Evolutionary conservation across 2,888 invertebrate genomes (phyloP).

Genomic region (Elaeidobius kamerunicus): DNA sequence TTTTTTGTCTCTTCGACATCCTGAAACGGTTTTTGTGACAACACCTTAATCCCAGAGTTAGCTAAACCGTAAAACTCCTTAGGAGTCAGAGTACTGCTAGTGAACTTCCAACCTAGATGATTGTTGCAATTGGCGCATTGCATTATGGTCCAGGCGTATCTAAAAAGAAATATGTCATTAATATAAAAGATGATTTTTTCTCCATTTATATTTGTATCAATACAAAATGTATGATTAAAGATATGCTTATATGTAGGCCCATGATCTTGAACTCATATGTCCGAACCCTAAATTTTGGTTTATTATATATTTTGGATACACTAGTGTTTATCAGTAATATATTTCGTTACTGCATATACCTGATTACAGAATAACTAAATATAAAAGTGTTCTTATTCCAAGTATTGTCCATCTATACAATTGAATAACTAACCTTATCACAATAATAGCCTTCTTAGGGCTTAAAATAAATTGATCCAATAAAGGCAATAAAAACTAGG

Average conservation of each 20-base stretch:
- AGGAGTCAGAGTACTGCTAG: conserved; percentile 64
- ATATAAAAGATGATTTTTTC: no score
- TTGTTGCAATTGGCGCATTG: conserved; percentile 63
- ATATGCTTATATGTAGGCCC: no score
- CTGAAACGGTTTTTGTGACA: conserved; percentile 25
- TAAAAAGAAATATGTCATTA: no score
- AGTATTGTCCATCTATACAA: not conserved
- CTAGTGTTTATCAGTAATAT: no score
- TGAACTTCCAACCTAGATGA: conserved; percentile 82
- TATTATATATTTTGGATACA: not conserved
- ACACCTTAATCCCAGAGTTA: conserved; percentile 51
- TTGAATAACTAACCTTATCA: not conserved
- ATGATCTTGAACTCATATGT: not conserved
- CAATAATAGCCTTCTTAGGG: not conserved
- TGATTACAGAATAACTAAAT: not conserved
- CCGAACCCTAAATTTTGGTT: not conserved
- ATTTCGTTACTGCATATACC: no score
- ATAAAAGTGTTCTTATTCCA: no score
- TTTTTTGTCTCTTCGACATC: conserved; percentile 14
- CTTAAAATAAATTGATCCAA: conserved; percentile 10
- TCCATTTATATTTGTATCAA: not conserved
- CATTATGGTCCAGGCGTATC: conserved; percentile 79
- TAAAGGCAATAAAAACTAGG: no score
- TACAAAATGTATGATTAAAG: no score
- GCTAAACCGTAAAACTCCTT: conserved; percentile 70